Evolutionary conservation across 2,888 invertebrate genomes (phyloP).

Genomic region (Caenorhabditis parvicauda): DNA sequence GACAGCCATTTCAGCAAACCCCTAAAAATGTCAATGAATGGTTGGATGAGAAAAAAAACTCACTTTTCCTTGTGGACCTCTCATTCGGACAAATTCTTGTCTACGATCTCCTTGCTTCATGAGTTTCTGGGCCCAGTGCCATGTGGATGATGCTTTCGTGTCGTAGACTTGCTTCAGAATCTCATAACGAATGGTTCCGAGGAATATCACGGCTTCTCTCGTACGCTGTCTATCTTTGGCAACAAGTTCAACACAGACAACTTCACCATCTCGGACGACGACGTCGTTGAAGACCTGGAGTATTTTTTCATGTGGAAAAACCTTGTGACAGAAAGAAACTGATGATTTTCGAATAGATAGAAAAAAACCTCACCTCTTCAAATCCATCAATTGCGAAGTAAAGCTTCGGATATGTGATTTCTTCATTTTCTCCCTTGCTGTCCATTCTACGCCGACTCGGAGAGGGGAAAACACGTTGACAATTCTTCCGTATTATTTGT

Average conservation of each 20-base stretch:
- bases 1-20: conserved; percentile 91
- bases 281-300: conserved; percentile 86
- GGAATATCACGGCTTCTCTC: conserved; percentile 86
- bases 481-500: conserved; percentile 87
- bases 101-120: conserved; percentile 68
- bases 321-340: background rate
- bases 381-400: conserved; percentile 99
- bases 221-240: conserved; percentile 75
- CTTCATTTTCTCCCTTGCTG: conserved; percentile 96
- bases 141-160: conserved; percentile 54
- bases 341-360: background rate
- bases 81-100: conserved; percentile 96
- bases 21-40: conserved; percentile 63
- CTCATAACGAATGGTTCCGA: conserved; percentile 95
- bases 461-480: conserved; percentile 88
- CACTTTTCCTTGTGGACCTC: conserved; percentile 80
- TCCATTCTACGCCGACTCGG: conserved; percentile 87
- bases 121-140: conserved; percentile 62
- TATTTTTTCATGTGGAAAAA: background rate
- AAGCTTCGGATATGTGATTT: conserved; percentile 97
- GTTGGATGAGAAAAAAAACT: background rate
- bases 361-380: conserved; percentile 75
- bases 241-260: conserved; percentile 96
- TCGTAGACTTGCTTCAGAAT: conserved; percentile 77
- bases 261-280: conserved; percentile 92